phyloP scores from a whole-genome alignment of 53 echinoderm and acorn worm species.

The Crossaster papposus region DNA sequence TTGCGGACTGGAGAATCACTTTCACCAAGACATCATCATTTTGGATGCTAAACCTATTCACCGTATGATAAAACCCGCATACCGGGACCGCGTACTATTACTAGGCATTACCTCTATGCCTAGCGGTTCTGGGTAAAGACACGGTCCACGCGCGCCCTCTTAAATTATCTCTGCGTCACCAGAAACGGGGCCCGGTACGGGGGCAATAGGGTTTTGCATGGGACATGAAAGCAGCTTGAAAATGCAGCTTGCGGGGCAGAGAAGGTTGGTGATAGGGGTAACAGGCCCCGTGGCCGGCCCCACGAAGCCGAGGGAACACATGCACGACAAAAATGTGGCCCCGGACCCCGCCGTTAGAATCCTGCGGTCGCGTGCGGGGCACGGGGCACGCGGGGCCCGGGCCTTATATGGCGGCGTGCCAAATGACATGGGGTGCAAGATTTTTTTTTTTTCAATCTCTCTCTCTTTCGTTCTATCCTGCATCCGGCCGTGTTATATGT shows the following conservation, averaged over 20 bases:
- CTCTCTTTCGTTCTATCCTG: too few relatives aligned
- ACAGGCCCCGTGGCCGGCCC: constrained; percentile 6
- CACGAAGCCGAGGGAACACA: constrained; percentile 54
- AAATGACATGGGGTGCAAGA: constrained; percentile 50
- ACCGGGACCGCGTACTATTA: neutral
- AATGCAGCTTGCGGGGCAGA: too few relatives aligned
- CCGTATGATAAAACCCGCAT: neutral
- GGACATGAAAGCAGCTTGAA: neutral
- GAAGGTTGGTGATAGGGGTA: constrained; percentile 1
- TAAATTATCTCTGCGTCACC: neutral
- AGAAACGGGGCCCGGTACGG: constrained; percentile 8
- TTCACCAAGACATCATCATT: neutral
- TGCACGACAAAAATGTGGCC: constrained; percentile 65
- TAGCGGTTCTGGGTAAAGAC: neutral
- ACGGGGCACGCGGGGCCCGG: constrained; percentile 28
- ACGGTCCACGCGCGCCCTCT: constrained; percentile 36
- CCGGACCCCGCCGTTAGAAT: constrained; percentile 24
- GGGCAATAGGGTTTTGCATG: neutral
- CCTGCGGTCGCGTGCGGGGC: constrained; percentile 61
- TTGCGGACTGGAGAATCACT: constrained; percentile 41
- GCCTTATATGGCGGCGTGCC: constrained; percentile 57
- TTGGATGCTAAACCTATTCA: constrained; percentile 22
- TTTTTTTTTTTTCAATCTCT: constrained; percentile 27
- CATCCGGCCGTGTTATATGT: too few relatives aligned
- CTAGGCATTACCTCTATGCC: neutral